These are phyloP conservation scores for Zaprionus kolodkinae DNA, from an alignment of 1,140 invertebrate species.

Conservation along the genomic window DNA sequence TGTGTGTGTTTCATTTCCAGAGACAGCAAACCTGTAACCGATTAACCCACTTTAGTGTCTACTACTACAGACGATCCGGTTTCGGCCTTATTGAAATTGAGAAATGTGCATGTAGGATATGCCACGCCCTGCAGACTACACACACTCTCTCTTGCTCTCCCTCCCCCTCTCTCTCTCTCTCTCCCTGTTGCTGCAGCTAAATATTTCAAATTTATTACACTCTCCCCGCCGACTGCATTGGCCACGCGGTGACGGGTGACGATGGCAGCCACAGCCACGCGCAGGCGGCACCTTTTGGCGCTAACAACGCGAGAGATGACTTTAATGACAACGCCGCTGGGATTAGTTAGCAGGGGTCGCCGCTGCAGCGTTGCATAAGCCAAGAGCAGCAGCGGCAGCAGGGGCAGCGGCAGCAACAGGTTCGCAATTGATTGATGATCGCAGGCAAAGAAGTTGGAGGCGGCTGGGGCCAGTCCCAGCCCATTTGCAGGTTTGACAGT, in stretches of 20 bases:
- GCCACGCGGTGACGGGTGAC: slow-evolving; percentile 14
- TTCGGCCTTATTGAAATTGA: slow-evolving; percentile 49
- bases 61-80: slow-evolving; percentile 52
- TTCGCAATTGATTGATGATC: slow-evolving; percentile 23
- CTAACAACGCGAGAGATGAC: slow-evolving; percentile 28
- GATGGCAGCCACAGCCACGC: slow-evolving; percentile 10
- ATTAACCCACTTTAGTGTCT: slow-evolving; percentile 66
- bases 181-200: not conserved
- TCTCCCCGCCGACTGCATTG: slow-evolving; percentile 24
- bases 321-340: slow-evolving; percentile 26
- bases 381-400: not conserved
- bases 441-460: not conserved
- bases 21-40: slow-evolving; percentile 58
- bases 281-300: slow-evolving; percentile 9
- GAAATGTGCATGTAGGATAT: slow-evolving; percentile 60
- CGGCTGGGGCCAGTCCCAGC: not conserved
- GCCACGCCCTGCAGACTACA: not conserved
- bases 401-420: not conserved
- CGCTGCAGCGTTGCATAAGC: slow-evolving; percentile 29
- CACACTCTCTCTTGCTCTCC: too few species aligned
- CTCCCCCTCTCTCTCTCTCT: not conserved
- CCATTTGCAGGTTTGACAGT: not conserved
- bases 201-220: slow-evolving; percentile 16
- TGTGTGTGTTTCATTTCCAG: slow-evolving; percentile 60
- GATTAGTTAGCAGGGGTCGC: slow-evolving; percentile 23